Evolutionary conservation across 92 coral and sea anemone species (phyloP).

Genomic region (Palythoa heliodiscus): DNA sequence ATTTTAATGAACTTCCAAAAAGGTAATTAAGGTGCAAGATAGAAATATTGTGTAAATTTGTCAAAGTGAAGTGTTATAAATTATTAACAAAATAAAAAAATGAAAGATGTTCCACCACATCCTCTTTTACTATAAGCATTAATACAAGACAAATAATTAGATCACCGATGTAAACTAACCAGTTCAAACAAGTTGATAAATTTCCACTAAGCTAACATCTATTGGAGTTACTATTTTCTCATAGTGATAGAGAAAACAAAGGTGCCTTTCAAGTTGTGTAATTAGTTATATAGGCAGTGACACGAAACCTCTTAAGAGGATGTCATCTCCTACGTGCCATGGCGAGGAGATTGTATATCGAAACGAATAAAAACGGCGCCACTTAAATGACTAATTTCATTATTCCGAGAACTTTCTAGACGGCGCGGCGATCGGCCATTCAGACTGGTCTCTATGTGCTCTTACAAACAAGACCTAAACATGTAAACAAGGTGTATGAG

Average conservation of each 20-base stretch:
- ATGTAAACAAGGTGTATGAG: no score
- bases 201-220: no score
- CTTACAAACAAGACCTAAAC: no score
- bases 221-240: no score
- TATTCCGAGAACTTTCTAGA: not conserved
- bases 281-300: no score
- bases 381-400: not conserved
- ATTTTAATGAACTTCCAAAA: not conserved
- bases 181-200: no score
- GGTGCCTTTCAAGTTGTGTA: no score
- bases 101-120: not conserved
- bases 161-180: no score
- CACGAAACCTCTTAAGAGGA: no score
- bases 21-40: not conserved
- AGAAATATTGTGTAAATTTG: not conserved
- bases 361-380: not conserved
- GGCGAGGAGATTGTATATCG: not conserved
- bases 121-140: no score
- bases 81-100: not conserved
- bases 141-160: no score
- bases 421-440: not conserved
- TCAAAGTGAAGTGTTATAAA: not conserved
- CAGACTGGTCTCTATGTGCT: not conserved
- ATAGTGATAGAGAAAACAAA: no score
- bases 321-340: not conserved